These are phyloP conservation scores for Amniataba percoides DNA, from an alignment of 2,797 vertebrate genomes.

Conservation along the genomic window DNA sequence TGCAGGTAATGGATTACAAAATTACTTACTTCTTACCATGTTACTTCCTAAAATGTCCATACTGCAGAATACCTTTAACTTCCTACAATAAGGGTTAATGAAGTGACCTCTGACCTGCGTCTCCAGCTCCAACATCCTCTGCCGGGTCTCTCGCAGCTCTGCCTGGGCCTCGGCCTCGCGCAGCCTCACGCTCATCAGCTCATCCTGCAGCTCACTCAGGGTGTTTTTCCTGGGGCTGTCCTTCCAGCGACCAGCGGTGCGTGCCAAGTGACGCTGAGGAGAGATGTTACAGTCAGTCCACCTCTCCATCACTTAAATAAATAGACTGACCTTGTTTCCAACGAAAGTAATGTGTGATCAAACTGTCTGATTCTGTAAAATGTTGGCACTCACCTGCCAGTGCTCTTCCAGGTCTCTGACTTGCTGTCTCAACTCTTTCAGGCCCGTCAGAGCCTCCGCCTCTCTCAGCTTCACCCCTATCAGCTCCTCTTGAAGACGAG, in stretches of 20 bases:
- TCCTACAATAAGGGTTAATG: background rate
- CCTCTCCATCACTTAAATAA: background rate
- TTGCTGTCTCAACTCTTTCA: conserved; percentile 95
- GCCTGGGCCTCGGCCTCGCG: conserved; percentile 96
- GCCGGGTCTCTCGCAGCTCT: conserved; percentile 92
- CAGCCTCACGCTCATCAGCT: conserved; percentile 95
- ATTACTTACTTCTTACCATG: background rate
- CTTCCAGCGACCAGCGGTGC: conserved; percentile 95
- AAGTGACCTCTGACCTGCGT: conserved; percentile 89
- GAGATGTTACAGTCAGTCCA: background rate
- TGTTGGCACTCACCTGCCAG: conserved; percentile 91
- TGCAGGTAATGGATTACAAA: conserved; percentile 32
- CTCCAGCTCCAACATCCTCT: conserved; percentile 95
- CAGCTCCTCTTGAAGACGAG: conserved; percentile 94
- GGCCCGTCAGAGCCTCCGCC: conserved; percentile 92
- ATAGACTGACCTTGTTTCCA: background rate
- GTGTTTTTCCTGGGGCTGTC: conserved; percentile 93
- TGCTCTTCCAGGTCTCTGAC: conserved; percentile 96
- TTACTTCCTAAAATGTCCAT: background rate
- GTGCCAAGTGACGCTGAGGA: conserved; percentile 91
- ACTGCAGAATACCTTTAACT: background rate
- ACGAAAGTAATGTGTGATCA: background rate
- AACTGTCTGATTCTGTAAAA: background rate
- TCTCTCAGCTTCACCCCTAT: conserved; percentile 96
- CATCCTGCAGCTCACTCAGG: conserved; percentile 94